Percentiles rank a stretch among this genome's conserved stretches.
phyloP scores from a whole-genome alignment of 2,888 invertebrate species.

The Nemotelus nigrinus region DNA sequence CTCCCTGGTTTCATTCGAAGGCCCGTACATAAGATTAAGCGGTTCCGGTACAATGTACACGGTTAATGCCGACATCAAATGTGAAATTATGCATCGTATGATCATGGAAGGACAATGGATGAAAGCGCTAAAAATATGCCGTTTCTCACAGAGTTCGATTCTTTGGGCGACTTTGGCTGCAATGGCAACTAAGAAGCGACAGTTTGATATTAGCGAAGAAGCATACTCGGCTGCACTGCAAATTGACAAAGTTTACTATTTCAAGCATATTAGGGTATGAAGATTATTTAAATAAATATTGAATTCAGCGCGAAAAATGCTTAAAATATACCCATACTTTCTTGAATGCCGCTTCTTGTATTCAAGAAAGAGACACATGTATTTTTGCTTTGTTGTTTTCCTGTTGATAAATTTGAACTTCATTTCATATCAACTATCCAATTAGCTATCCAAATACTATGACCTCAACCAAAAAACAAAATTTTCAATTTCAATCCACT shows the following conservation, averaged over 20 bases:
- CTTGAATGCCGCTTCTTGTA: background rate
- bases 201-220: conserved; percentile 91
- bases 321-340: background rate
- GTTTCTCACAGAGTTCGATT: conserved; percentile 68
- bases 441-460: too few relatives aligned
- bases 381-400: background rate
- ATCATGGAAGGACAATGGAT: conserved; percentile 84
- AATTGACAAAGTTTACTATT: conserved; percentile 86
- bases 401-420: too few relatives aligned
- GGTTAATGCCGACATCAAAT: conserved; percentile 61
- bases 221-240: conserved; percentile 92
- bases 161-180: conserved; percentile 96
- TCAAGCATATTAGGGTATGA: conserved; percentile 81
- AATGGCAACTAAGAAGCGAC: conserved; percentile 85
- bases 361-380: background rate
- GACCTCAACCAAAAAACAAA: too few relatives aligned
- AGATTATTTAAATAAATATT: background rate
- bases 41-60: conserved; percentile 86
- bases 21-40: conserved; percentile 84
- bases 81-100: conserved; percentile 71
- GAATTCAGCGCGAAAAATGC: too few relatives aligned
- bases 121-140: conserved; percentile 82
- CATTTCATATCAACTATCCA: too few relatives aligned
- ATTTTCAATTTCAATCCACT: conserved; percentile 44
- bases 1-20: conserved; percentile 81